Percentiles rank a stretch among this genome's conserved stretches.
phyloP scores from a whole-genome alignment of 2,113 vertebrate genomes.

The Sinocyclocheilus maitianheensis region DNA sequence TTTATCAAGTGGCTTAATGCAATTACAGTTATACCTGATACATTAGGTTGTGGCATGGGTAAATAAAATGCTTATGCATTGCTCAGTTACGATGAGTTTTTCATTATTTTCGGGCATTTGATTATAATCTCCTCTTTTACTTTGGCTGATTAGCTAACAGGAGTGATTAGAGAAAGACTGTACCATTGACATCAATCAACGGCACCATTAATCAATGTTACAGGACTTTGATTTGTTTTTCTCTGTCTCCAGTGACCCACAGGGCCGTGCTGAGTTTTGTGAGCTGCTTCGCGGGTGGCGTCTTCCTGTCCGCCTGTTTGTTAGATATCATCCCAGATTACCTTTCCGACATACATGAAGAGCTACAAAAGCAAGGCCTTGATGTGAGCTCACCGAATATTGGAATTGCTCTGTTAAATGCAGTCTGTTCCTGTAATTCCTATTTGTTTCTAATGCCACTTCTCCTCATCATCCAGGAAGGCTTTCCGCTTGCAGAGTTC shows the following conservation, averaged over 20 bases:
- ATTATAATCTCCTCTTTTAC: background rate
- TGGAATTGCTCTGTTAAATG: background rate
- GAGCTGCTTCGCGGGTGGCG: constrained; percentile 82
- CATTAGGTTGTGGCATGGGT: background rate
- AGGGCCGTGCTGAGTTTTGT: constrained; percentile 74
- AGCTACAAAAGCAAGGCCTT: constrained; percentile 60
- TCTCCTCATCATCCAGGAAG: constrained; percentile 60
- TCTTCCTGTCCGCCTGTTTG: constrained; percentile 83
- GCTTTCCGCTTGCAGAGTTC: constrained; percentile 83
- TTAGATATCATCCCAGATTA: constrained; percentile 85
- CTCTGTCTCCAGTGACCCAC: constrained; percentile 65
- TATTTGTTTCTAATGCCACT: background rate
- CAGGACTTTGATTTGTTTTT: background rate
- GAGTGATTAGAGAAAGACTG: background rate
- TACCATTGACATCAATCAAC: background rate
- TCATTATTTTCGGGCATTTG: background rate
- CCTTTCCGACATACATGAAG: constrained; percentile 74
- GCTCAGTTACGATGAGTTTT: background rate
- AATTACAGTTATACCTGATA: background rate
- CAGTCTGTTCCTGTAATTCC: background rate
- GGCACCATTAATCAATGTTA: constrained; percentile 7
- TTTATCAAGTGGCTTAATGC: background rate
- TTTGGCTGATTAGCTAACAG: background rate
- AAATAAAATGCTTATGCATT: background rate
- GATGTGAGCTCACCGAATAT: constrained; percentile 60